Conservation (phyloP, 2,797 vertebrate species). For the Uromys caudimaculatus region DNA sequence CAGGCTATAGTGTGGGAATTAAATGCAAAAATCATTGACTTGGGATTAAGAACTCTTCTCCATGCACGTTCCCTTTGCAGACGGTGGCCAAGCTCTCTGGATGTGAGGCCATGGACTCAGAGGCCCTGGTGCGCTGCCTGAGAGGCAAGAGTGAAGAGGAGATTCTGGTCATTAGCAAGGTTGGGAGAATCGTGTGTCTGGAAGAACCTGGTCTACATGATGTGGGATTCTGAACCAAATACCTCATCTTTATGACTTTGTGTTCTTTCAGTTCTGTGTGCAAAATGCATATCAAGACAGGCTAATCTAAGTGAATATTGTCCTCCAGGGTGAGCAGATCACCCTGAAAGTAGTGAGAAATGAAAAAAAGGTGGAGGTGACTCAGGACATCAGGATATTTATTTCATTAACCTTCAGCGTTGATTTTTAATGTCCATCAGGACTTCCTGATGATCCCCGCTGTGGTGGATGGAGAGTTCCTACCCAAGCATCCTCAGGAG, state of each 20-base stretch:
- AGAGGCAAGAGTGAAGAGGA: slow-evolving; percentile 81
- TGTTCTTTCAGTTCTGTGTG: not conserved
- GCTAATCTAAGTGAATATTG: not conserved
- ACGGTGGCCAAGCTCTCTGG: slow-evolving; percentile 61
- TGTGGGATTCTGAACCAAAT: not conserved
- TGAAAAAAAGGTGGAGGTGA: not conserved
- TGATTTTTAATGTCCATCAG: not conserved
- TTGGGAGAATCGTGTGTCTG: not conserved
- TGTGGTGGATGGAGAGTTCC: not conserved
- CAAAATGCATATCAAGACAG: not conserved
- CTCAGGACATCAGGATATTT: not conserved
- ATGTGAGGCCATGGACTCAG: slow-evolving; percentile 80
- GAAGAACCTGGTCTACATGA: not conserved
- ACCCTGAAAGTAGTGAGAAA: not conserved
- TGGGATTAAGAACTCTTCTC: not conserved
- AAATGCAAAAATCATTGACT: not conserved
- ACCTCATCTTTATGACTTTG: not conserved
- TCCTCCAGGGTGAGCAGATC: not conserved
- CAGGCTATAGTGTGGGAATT: not conserved
- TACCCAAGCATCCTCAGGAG: not conserved
- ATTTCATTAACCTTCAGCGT: not conserved
- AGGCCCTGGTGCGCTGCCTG: slow-evolving; percentile 79
- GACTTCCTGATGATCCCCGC: not conserved
- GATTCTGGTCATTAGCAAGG: slow-evolving; percentile 63
- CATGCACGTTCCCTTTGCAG: slow-evolving; percentile 73